These are phyloP conservation scores for Pseudochaenichthys georgianus DNA, from an alignment of 2,797 vertebrate species.

Conservation along the genomic window DNA sequence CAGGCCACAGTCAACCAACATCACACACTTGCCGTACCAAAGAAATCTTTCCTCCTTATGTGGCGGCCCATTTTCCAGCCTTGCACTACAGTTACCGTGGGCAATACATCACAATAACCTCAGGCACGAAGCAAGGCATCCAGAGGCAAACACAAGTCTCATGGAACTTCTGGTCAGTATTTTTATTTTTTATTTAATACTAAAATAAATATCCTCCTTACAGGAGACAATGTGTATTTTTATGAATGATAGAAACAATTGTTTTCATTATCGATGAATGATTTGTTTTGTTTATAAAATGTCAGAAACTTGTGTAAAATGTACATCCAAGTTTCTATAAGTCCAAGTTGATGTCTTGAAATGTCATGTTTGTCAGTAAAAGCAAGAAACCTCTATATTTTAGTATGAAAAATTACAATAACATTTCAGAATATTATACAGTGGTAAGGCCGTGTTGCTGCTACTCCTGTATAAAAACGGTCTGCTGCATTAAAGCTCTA, in stretches of 20 bases:
- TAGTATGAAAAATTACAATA: too few species aligned
- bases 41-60: slow-evolving; percentile 86
- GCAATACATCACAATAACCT: slow-evolving; percentile 84
- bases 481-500: background rate
- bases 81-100: slow-evolving; percentile 88
- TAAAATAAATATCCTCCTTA: background rate
- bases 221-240: background rate
- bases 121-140: slow-evolving; percentile 78
- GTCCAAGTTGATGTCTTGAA: too few species aligned
- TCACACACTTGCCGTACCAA: slow-evolving; percentile 89
- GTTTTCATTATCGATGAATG: too few species aligned
- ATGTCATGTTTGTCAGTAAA: too few species aligned
- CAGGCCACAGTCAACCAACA: slow-evolving; percentile 77
- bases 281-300: too few species aligned
- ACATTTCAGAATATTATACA: background rate
- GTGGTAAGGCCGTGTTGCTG: background rate
- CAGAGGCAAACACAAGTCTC: slow-evolving; percentile 87
- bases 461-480: background rate
- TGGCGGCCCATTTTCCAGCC: slow-evolving; percentile 83
- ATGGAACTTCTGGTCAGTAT: slow-evolving; percentile 94
- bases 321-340: too few species aligned
- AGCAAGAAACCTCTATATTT: too few species aligned
- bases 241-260: too few species aligned
- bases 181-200: background rate
- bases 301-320: too few species aligned